A percentile compares a stretch with the other conserved stretches of the same genome.
phyloP scores from a whole-genome alignment of 1,140 invertebrate species.

The Orius insidiosus region DNA sequence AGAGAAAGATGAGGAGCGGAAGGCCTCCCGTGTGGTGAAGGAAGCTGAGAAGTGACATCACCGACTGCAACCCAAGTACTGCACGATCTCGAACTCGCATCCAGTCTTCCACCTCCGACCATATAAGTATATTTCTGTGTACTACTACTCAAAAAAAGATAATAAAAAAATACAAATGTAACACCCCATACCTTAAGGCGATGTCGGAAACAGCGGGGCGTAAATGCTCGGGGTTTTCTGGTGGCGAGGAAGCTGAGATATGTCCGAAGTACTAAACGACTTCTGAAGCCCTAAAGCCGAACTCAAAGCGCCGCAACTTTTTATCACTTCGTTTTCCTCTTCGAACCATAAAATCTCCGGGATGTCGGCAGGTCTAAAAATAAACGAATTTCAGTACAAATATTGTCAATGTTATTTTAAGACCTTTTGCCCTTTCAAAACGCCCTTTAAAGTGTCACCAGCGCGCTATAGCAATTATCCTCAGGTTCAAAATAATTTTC shows the following conservation, averaged over 20 bases:
- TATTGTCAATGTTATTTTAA: too few relatives aligned
- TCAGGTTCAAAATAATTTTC: too few relatives aligned
- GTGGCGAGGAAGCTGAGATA: slow-evolving; percentile 37
- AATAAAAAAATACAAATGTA: background rate
- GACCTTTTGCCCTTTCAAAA: too few relatives aligned
- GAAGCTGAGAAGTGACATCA: slow-evolving; percentile 48
- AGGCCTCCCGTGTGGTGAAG: slow-evolving; percentile 47
- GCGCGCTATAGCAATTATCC: too few relatives aligned
- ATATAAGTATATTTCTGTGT: slow-evolving; percentile 31
- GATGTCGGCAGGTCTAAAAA: slow-evolving; percentile 35
- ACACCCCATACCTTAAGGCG: slow-evolving; percentile 35
- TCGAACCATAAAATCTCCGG: slow-evolving; percentile 53
- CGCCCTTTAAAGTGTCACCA: too few relatives aligned
- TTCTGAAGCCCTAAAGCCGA: slow-evolving; percentile 61
- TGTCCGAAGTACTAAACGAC: slow-evolving; percentile 64
- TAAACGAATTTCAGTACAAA: background rate
- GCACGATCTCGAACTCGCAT: slow-evolving; percentile 51
- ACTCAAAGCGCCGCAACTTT: slow-evolving; percentile 56
- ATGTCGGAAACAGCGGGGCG: slow-evolving; percentile 42
- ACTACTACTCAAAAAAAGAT: slow-evolving; percentile 8
- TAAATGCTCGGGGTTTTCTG: slow-evolving; percentile 17
- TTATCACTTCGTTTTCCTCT: slow-evolving; percentile 57
- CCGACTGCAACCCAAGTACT: slow-evolving; percentile 74
- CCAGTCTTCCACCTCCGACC: slow-evolving; percentile 20
- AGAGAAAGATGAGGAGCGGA: slow-evolving; percentile 31